Evolutionary conservation across 2,113 vertebrate genomes (phyloP), one percentile per base, ranked within the genome.

Genomic region (Gallinago undulata): DNA sequence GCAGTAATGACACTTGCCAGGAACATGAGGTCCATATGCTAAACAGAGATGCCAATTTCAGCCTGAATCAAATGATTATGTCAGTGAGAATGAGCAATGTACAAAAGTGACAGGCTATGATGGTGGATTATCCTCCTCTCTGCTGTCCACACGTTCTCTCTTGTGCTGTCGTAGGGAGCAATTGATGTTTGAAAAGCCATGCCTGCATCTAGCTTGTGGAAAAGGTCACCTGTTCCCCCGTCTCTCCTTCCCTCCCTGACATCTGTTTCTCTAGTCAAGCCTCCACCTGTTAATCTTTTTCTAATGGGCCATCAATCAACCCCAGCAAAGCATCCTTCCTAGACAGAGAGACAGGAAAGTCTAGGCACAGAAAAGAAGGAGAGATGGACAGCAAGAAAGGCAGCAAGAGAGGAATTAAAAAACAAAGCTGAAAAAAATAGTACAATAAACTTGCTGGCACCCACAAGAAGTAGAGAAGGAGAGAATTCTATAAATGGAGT

Each of bases 271-370:
- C 85, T 88, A 97, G 93, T 90, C 77, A 59, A 90, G 78, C 35
- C 39, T 97, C 93, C 94, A 97, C 95, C 95, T 98, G 97, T 84
- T 97, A 87, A 96, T 97, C 97, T 97, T 88, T 93, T 89, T 82
- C 94, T 98, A 98, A 97, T 96, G 93, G 92, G 68, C 91, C 95
- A 97, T 97, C 97, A 96, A 64, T 97, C 97, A 97, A 79, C 33
- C 82, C 35, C 45, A 75, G 89, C 27, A 96, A 85, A 93, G 53
- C 81, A 80, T 76, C 70, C 76, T 91, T 96, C 74, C 83, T 68
- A 94, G 77, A 77, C 35, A 90, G 86, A 78, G 53, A 31, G 28
- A 31, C 22, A 92, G 43, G 53, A 90, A 84, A 78, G 28, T 51
- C 63, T 43, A 30, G 68, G 60, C 57, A 77, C 72, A 60, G 84